Conservation (phyloP, 1,140 invertebrate genomes). For the Arctopsyche grandis region DNA sequence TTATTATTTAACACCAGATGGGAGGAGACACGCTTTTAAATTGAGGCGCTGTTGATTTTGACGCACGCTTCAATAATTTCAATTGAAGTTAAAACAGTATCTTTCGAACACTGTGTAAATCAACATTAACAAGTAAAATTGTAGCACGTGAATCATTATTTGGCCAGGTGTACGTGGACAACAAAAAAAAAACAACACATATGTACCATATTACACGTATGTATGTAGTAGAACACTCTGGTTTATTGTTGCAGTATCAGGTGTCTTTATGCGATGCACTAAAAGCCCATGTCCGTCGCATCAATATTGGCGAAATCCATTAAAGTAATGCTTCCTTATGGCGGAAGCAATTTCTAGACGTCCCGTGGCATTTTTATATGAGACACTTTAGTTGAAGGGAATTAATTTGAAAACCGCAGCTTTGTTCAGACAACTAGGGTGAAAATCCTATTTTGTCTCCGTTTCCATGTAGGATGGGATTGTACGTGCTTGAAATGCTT, state of each 20-base stretch:
- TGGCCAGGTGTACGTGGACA: background rate
- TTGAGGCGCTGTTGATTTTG: too few relatives aligned
- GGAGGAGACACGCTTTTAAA: too few relatives aligned
- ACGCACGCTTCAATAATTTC: too few relatives aligned
- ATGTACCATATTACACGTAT: too few relatives aligned
- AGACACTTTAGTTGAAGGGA: background rate
- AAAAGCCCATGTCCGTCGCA: slow-evolving; percentile 6
- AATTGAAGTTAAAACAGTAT: too few relatives aligned
- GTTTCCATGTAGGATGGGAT: background rate
- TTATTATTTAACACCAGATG: too few relatives aligned
- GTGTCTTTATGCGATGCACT: slow-evolving; percentile 14
- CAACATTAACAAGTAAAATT: too few relatives aligned
- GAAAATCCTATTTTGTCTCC: background rate
- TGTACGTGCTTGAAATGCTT: background rate
- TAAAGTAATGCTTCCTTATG: background rate
- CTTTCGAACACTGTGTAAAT: too few relatives aligned
- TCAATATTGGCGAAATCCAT: slow-evolving; percentile 21
- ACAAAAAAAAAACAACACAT: background rate
- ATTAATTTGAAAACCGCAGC: background rate
- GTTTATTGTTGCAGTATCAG: slow-evolving; percentile 22
- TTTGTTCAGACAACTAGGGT: background rate
- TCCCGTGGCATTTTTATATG: background rate
- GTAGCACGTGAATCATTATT: background rate
- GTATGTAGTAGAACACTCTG: background rate
- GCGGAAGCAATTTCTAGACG: background rate